Evolutionary conservation across 2,113 vertebrate genomes (phyloP), one percentile per base, ranked within the genome.

Genomic region (Amblyopsis rosae): DNA sequence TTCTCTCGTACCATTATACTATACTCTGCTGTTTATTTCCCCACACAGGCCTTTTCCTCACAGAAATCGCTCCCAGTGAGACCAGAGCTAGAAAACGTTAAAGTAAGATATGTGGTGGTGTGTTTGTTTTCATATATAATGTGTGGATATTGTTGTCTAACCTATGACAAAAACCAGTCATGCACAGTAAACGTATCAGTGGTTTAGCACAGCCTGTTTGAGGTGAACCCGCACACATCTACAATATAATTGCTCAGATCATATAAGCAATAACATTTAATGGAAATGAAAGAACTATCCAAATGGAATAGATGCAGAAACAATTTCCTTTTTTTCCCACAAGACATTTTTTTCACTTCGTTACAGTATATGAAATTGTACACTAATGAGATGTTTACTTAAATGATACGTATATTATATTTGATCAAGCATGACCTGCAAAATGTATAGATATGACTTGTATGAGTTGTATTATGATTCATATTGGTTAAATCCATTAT

Each of bases 41-140:
- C 48, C 49, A 76, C 54, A 11, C 72, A 94, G 94, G 87, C 91
- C 32, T 91, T 95, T 77, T 90, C 92, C 50, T 90, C 93, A 51
- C 94, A 95, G 82, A 95, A 94, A 62, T 95, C 94, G 0, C 92
- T 94, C 26, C 94, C 94, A 15, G 93, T 91, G 10, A 84, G 90
- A 71, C 89, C 91, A 62, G 92, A 93, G 67, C 72, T 93, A 78
- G 92, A 92, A 7, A 85, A 82, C 65, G 90, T 93, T 62, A 93
- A 94, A 91, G 94, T 94, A 73, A 86, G 78, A 9, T 62, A 2
- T 67, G 12, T 17, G 3, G 4, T 41, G 33, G 12, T 17, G 2
- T 35, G 26, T 62, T 10, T 11, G 2, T 53, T 26, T 59, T 11
- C 26, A 50, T 35, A 3, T 54, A 54, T 16, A n/a, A 54, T 11